Percentiles rank a stretch among this genome's conserved stretches.
phyloP scores from a whole-genome alignment of 2,888 invertebrate genomes.

The Leptinotarsa rubiginosa region DNA sequence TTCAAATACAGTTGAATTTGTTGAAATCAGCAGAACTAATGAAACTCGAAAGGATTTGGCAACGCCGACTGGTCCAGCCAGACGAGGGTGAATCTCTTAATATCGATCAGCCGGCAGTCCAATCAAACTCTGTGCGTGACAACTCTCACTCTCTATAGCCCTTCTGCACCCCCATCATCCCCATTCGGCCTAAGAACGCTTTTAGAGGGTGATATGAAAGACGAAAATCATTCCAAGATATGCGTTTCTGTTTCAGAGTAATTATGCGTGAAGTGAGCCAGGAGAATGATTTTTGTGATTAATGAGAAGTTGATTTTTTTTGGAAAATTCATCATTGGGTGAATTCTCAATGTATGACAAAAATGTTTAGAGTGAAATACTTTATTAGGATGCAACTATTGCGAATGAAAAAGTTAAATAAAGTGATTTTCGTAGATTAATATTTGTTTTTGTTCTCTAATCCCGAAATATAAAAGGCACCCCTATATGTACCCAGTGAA shows the following conservation, averaged over 20 bases:
- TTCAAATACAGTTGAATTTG: neutral
- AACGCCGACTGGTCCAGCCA: conserved; percentile 55
- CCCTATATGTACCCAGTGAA: no score
- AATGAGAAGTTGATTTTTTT: no score
- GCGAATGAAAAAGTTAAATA: neutral
- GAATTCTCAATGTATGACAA: neutral
- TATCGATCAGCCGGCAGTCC: conserved; percentile 66
- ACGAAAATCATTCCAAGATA: conserved; percentile 7
- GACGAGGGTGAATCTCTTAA: conserved; percentile 65
- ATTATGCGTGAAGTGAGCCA: neutral
- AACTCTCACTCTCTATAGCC: conserved; percentile 64
- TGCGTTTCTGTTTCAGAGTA: neutral
- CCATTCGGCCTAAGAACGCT: conserved; percentile 43
- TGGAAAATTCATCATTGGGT: no score
- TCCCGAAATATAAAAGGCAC: no score
- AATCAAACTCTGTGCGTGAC: conserved; percentile 68
- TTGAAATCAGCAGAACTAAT: neutral
- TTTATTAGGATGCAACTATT: neutral
- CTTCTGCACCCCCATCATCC: conserved; percentile 55
- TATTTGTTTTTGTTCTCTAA: no score
- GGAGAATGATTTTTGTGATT: neutral
- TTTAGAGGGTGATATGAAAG: conserved; percentile 34
- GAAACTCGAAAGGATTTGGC: conserved; percentile 26
- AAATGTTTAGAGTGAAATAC: neutral
- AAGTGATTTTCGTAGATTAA: no score